These are phyloP conservation scores for Aphaenogaster rudis DNA, from an alignment of 1,140 invertebrate genomes.

Conservation along the genomic window DNA sequence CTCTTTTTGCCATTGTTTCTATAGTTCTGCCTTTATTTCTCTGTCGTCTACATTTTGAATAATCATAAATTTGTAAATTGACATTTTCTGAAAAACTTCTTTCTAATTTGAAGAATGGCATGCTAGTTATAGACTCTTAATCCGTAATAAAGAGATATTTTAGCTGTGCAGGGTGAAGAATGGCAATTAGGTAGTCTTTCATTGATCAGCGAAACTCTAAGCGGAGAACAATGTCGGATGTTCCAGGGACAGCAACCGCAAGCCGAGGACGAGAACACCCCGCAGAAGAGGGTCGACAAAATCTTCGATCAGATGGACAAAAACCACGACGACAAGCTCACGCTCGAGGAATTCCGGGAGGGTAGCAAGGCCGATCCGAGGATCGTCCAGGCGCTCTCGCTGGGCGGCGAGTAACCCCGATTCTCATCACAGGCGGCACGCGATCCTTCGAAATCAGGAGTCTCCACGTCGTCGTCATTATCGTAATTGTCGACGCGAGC, in stretches of 20 bases:
- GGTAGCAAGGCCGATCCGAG: conserved; percentile 99
- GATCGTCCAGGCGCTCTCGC: conserved; percentile 97
- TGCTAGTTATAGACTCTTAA: not conserved
- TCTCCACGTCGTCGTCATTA: conserved; percentile 21
- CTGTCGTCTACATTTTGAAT: not conserved
- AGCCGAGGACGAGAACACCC: conserved; percentile 97
- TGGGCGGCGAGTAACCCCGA: conserved; percentile 90
- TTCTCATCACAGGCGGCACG: not conserved
- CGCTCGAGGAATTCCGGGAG: conserved; percentile 99
- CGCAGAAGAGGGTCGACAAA: conserved; percentile 98
- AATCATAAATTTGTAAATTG: not conserved
- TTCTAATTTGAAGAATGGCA: not conserved
- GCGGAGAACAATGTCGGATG: conserved; percentile 24
- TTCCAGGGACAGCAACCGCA: conserved; percentile 95
- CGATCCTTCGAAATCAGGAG: conserved; percentile 35
- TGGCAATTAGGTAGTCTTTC: not conserved
- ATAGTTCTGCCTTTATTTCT: too few relatives aligned
- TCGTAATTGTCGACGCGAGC: conserved; percentile 41
- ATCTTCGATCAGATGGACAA: conserved; percentile 99
- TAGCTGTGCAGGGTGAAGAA: not conserved
- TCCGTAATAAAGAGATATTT: conserved; percentile 1
- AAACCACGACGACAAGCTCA: conserved; percentile 98
- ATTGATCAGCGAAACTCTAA: conserved; percentile 7
- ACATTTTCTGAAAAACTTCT: not conserved
- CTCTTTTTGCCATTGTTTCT: too few relatives aligned